These are phyloP conservation scores for Camelus dromedarius DNA, from an alignment of 2,113 vertebrate species.

Conservation along the genomic window DNA sequence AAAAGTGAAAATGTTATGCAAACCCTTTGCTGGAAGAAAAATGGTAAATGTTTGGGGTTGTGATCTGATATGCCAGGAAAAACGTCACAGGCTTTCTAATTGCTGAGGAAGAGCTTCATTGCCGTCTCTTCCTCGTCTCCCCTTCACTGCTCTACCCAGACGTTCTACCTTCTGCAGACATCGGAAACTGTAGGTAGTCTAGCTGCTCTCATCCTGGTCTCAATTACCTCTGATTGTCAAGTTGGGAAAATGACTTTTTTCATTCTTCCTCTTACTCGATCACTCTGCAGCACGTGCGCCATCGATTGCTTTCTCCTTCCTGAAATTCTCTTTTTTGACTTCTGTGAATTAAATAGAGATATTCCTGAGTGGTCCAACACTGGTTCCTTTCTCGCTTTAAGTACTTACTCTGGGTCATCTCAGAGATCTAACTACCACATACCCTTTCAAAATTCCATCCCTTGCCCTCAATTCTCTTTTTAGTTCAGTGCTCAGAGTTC, in stretches of 20 bases:
- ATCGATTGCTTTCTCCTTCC: neutral
- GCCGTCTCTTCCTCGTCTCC: neutral
- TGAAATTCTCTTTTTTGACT: neutral
- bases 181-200: neutral
- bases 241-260: neutral
- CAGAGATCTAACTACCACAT: rapidly evolving
- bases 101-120: neutral
- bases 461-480: neutral
- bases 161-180: neutral
- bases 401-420: neutral
- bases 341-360: neutral
- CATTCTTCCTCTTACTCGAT: neutral
- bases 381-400: neutral
- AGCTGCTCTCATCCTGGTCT: neutral
- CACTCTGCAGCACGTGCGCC: neutral
- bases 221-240: neutral
- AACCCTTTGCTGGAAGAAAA: neutral
- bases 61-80: neutral
- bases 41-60: neutral
- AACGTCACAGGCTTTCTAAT: neutral
- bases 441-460: neutral
- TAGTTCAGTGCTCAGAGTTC: neutral
- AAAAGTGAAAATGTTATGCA: neutral
- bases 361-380: neutral
- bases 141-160: neutral